Conservation (phyloP, 1,140 invertebrate species). For the Bombus pyrosoma region DNA sequence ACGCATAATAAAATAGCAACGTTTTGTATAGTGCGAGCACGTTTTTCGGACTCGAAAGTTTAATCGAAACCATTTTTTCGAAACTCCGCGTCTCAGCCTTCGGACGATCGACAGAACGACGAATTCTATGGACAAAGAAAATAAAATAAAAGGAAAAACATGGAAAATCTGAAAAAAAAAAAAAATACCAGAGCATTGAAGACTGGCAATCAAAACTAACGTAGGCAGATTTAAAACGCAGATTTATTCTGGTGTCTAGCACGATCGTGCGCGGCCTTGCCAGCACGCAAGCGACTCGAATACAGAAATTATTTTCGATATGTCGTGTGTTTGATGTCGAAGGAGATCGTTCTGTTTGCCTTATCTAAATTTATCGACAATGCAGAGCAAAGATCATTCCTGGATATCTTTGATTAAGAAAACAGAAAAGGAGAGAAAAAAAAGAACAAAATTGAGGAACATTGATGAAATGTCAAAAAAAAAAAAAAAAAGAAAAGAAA, state of each 20-base stretch:
- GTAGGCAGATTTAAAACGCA: conserved; percentile 58
- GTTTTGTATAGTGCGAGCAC: conserved; percentile 10
- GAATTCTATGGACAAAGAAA: conserved; percentile 28
- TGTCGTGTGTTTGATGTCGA: neutral
- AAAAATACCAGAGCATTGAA: conserved; percentile 67
- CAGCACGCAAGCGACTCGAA: neutral
- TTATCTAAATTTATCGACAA: neutral
- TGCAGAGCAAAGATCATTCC: no score
- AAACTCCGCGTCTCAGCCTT: conserved; percentile 21
- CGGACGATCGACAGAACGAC: conserved; percentile 18
- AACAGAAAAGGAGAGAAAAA: neutral
- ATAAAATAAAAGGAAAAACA: conserved; percentile 12
- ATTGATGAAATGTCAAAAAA: neutral
- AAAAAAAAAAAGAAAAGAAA: neutral
- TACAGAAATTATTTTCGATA: conserved; percentile 20
- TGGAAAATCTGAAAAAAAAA: conserved; percentile 32
- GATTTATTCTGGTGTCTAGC: conserved; percentile 52
- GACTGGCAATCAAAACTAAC: conserved; percentile 76
- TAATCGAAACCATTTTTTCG: conserved; percentile 32
- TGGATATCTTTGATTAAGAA: neutral
- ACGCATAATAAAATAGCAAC: neutral
- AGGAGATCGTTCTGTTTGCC: neutral
- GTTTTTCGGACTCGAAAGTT: conserved; percentile 30
- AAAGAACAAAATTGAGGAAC: neutral
- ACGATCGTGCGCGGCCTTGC: conserved; percentile 40